These are phyloP conservation scores for Oplegnathus fasciatus DNA, from an alignment of 2,113 vertebrate species.

Conservation along the genomic window DNA sequence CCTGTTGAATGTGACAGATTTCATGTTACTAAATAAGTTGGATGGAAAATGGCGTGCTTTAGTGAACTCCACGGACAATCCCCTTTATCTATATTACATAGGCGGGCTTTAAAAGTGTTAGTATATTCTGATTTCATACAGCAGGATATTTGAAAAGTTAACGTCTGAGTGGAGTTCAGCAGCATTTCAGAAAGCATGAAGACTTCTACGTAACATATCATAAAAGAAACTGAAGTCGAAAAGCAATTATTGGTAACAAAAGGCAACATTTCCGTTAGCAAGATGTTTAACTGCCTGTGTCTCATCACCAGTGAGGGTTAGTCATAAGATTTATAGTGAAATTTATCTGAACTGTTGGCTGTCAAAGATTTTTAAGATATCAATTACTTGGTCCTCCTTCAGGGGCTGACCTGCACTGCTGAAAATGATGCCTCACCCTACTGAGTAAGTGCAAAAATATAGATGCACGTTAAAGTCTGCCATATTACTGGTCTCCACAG, in stretches of 20 bases:
- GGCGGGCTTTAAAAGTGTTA: neutral
- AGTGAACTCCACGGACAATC: neutral
- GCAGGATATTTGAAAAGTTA: neutral
- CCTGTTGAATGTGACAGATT: neutral
- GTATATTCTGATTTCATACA: neutral
- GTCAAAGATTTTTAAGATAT: constrained; percentile 15
- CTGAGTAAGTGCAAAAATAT: neutral
- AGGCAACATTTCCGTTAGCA: neutral
- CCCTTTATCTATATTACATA: neutral
- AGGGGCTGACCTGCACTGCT: neutral
- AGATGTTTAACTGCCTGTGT: neutral
- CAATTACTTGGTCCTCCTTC: neutral
- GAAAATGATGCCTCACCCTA: neutral
- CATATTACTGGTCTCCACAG: neutral
- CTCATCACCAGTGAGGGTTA: neutral
- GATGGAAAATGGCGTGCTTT: too few relatives aligned
- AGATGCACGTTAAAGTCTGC: neutral
- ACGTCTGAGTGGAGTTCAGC: neutral
- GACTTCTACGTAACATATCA: neutral
- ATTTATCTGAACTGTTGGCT: constrained; percentile 5
- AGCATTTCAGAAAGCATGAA: neutral
- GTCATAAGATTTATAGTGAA: constrained; percentile 5
- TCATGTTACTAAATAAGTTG: too few relatives aligned
- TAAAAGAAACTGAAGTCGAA: neutral
- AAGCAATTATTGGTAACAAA: constrained; percentile 3